Conservation (phyloP, 2,113 vertebrate species). For the Aegithalos caudatus region DNA sequence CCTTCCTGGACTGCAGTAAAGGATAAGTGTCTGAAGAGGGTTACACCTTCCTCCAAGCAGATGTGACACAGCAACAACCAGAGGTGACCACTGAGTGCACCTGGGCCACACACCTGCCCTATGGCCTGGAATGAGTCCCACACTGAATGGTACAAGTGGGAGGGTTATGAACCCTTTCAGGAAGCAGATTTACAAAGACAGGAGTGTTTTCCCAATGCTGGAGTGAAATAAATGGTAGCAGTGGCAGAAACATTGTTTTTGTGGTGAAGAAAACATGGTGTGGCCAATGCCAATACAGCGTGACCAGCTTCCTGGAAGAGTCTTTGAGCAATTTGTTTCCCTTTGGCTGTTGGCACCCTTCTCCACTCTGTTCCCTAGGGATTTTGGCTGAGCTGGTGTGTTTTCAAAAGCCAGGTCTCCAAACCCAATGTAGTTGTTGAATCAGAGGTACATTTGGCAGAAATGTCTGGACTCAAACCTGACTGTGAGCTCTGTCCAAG, state of each 20-base stretch:
- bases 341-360: not conserved
- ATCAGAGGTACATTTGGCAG: not conserved
- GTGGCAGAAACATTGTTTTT: not conserved
- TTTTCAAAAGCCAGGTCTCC: not conserved
- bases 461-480: not conserved
- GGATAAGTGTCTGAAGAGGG: not conserved
- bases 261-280: not conserved
- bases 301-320: not conserved
- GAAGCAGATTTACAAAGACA: not conserved
- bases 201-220: not conserved
- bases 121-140: not conserved
- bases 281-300: not conserved
- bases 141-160: not conserved
- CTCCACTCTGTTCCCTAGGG: not conserved
- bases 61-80: not conserved
- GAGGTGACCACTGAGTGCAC: not conserved
- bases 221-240: not conserved
- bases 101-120: not conserved
- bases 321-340: not conserved
- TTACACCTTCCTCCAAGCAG: not conserved
- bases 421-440: not conserved
- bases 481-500: not conserved
- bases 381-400: not conserved
- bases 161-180: not conserved
- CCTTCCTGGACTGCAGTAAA: not conserved